Evolutionary conservation across 2,797 vertebrate species (phyloP).

Genomic region (Tokudaia tokunoshimensis): DNA sequence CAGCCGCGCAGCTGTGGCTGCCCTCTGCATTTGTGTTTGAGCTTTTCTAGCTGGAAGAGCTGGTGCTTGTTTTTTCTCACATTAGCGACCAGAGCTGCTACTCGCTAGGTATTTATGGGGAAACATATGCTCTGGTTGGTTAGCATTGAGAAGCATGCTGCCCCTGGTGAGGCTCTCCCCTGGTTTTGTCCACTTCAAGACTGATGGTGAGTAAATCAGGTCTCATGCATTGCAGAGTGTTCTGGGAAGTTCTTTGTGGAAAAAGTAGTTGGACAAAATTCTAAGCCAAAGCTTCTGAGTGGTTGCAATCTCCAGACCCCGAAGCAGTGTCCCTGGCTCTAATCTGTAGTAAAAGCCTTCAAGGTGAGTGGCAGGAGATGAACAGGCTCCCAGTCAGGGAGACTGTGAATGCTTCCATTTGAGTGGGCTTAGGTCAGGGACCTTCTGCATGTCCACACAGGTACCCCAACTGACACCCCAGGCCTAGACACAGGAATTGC

Average conservation of each 20-base stretch:
- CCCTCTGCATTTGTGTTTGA: conserved; percentile 33
- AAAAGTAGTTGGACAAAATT: not conserved
- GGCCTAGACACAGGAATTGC: not conserved
- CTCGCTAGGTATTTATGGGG: conserved; percentile 7
- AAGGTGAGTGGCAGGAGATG: not conserved
- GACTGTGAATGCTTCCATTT: not conserved
- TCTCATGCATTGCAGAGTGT: conserved; percentile 4
- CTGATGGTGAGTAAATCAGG: conserved; percentile 10
- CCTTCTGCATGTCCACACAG: not conserved
- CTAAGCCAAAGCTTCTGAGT: not conserved
- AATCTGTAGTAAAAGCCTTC: not conserved
- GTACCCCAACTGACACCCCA: not conserved
- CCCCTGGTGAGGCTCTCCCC: not conserved
- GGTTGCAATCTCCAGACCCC: not conserved
- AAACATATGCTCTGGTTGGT: not conserved
- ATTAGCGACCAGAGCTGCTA: conserved; percentile 32
- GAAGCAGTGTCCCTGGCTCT: not conserved
- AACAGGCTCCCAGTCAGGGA: not conserved
- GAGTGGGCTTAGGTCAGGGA: not conserved
- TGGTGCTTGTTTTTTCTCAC: not conserved
- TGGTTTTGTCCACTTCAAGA: not conserved
- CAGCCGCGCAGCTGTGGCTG: not conserved
- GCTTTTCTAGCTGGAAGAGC: not conserved
- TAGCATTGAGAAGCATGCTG: conserved; percentile 18
- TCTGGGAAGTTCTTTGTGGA: not conserved